A percentile compares a stretch with the other conserved stretches of the same genome.
These are phyloP conservation scores for Itoplectis maculator DNA, from an alignment of 2,888 invertebrate genomes.

Conservation along the genomic window DNA sequence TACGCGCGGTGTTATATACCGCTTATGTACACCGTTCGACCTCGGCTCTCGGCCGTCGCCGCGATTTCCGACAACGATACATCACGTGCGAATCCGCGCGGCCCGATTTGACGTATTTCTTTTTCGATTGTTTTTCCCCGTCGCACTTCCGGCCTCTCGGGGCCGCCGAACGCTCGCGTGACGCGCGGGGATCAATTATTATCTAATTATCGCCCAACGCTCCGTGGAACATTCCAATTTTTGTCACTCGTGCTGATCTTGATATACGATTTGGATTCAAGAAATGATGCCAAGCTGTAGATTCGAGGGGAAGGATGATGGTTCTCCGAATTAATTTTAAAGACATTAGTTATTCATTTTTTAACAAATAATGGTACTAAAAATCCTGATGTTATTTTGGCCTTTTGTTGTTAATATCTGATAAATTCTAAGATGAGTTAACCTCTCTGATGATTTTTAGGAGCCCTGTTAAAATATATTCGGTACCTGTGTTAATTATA, in stretches of 20 bases:
- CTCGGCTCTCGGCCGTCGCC: slow-evolving; percentile 5
- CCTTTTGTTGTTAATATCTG: no score
- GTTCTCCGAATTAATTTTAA: no score
- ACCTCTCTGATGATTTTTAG: no score
- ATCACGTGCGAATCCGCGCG: slow-evolving; percentile 12
- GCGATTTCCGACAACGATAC: slow-evolving; percentile 42
- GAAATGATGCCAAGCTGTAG: not conserved
- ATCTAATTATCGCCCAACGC: slow-evolving; percentile 1
- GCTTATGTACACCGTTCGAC: slow-evolving; percentile 55
- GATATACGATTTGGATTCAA: not conserved
- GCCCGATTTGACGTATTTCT: slow-evolving; percentile 28
- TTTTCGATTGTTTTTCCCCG: slow-evolving; percentile 21
- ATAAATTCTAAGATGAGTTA: no score
- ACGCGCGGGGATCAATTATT: slow-evolving; percentile 1
- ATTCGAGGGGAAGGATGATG: no score
- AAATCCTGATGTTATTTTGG: no score
- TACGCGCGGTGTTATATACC: slow-evolving; percentile 67
- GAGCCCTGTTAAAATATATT: no score
- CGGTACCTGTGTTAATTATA: no score
- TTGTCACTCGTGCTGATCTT: slow-evolving; percentile 6
- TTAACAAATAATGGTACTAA: no score
- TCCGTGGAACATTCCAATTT: slow-evolving; percentile 27
- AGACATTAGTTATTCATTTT: no score
- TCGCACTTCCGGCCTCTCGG: slow-evolving; percentile 3
- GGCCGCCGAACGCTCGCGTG: slow-evolving; percentile 28